A percentile compares a stretch with the other conserved stretches of the same genome.
Evolutionary conservation across 2,113 vertebrate species (phyloP).

Genomic region (Tachuris rubrigastra): DNA sequence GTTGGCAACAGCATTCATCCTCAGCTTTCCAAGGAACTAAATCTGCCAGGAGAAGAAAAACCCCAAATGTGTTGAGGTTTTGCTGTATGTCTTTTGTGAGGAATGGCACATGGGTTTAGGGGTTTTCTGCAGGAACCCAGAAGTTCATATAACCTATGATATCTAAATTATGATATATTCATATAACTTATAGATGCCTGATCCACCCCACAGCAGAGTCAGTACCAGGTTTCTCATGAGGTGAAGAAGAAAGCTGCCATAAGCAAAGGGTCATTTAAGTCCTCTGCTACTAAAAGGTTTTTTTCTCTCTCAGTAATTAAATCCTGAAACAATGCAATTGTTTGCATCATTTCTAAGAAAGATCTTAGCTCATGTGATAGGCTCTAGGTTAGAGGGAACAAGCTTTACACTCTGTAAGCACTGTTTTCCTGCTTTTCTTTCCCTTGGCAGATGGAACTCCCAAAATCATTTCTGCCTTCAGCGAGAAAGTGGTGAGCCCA

Average conservation of each 20-base stretch:
- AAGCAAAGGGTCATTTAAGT: not conserved
- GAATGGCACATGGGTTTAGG: not conserved
- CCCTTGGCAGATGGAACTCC: constrained; percentile 90
- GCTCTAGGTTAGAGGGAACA: not conserved
- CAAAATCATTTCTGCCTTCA: constrained; percentile 96
- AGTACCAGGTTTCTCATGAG: not conserved
- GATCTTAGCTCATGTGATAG: not conserved
- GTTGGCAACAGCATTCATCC: not conserved
- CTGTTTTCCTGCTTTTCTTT: not conserved
- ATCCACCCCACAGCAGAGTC: not conserved
- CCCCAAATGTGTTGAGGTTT: not conserved
- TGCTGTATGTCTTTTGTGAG: not conserved
- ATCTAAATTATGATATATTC: not conserved
- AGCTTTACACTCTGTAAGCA: not conserved
- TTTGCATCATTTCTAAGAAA: not conserved
- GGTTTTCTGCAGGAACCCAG: not conserved
- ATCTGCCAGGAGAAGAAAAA: not conserved
- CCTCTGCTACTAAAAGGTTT: not conserved
- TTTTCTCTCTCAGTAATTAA: not conserved
- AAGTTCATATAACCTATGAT: not conserved
- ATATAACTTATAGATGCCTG: not conserved
- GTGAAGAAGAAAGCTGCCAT: not conserved
- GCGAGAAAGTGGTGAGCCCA: constrained; percentile 95
- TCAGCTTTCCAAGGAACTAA: not conserved
- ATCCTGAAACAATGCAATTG: not conserved